Evolutionary conservation across 30 jellyfish, hydroid and myxozoan species (phyloP), one percentile per base, ranked within the genome.

Genomic region (Aurelia aurita): DNA sequence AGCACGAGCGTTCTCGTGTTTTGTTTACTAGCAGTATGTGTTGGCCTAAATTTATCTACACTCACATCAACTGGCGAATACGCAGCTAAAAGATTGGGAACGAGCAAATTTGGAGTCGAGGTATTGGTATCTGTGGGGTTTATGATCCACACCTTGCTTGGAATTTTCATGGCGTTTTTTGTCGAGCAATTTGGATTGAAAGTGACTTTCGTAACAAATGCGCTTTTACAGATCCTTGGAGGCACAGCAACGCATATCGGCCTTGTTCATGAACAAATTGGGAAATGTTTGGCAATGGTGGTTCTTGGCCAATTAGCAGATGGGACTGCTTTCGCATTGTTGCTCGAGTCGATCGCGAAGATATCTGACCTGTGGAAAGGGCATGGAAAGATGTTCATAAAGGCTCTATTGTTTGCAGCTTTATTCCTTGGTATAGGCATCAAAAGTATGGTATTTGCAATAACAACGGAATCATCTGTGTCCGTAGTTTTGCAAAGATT

Each of bases 21-120:
- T 44, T 79, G 47, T 20, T 29, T 62, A 10, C 45, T 63, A 0
- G 66, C 80, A 19, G 3, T 64, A 1, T 27, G 34, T 11, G 64
- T 32, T 0, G 89, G 89, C 82, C 82, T 79, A 46, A 79, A 60
- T 79, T 47, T 79, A 58, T 79, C 45, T 74, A 22, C 47, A 14
- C 76, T 79, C 64, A 11, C 72, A 14, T 39, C 89, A n/a, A 18
- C 53, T 5, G 46, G 67, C 45, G 43, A 77, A 29, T 35, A 32
- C 11, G 15, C 55, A 0, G 76, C 80, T 2, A n/a, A 79, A 20
- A 29, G 64, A 43, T 2, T 79, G 0, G 80, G 81, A 26, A 45
- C 55, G n/a, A 21, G 72, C 45, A 26, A 27, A n/a, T 27, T 32
- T 4, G 72, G 81, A 39, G 58, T 61, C 23, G 69, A 61, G n/a